These are phyloP conservation scores for Fundulus diaphanus DNA, from an alignment of 2,797 vertebrate genomes.

Conservation along the genomic window DNA sequence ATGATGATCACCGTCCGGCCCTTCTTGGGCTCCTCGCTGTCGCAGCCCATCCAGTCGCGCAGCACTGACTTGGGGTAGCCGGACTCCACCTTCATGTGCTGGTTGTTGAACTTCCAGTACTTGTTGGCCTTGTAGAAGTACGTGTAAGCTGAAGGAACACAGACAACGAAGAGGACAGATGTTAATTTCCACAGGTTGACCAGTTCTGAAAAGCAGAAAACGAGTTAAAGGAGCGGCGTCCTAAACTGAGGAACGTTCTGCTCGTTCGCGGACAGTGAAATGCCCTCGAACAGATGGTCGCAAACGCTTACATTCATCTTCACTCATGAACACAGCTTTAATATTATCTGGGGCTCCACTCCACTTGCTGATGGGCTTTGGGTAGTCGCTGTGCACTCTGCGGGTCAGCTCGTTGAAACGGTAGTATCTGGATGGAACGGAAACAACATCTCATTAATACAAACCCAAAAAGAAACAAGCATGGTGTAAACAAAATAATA, in stretches of 20 bases:
- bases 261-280: background rate
- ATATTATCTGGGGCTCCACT: conserved; percentile 89
- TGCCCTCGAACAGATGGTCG: background rate
- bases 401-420: conserved; percentile 88
- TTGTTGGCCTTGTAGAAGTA: conserved; percentile 95
- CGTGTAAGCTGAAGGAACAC: conserved; percentile 83
- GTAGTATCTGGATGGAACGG: conserved; percentile 82
- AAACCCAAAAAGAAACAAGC: background rate
- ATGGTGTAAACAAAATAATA: background rate
- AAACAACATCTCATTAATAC: background rate
- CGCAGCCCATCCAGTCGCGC: conserved; percentile 91
- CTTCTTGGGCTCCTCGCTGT: conserved; percentile 80
- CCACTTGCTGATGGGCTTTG: conserved; percentile 90
- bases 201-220: background rate
- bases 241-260: background rate
- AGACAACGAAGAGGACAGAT: background rate
- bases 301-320: conserved; percentile 86
- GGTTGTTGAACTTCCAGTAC: conserved; percentile 95
- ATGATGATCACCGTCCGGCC: conserved; percentile 86
- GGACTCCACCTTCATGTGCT: conserved; percentile 90
- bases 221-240: background rate
- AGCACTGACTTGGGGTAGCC: conserved; percentile 91
- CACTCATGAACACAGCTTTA: conserved; percentile 88
- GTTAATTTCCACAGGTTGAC: background rate
- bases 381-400: conserved; percentile 87